Evolutionary conservation across 2,888 invertebrate species (phyloP).

Genomic region (Escarpia spicata): DNA sequence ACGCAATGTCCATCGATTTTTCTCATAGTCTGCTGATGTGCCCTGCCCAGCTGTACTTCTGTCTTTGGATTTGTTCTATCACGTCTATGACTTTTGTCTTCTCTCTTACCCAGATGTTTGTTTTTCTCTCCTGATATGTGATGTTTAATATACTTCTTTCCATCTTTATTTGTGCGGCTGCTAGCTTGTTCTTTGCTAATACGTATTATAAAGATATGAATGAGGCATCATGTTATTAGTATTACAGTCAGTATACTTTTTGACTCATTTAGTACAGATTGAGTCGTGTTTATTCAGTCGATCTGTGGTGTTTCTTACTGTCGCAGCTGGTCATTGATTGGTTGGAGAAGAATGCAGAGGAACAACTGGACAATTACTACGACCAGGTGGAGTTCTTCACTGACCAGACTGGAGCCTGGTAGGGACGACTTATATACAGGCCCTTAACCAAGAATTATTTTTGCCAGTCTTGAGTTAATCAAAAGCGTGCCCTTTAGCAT

Average conservation of each 20-base stretch:
- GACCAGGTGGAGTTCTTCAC: conserved; percentile 78
- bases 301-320: background rate
- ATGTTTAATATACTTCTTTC: too few relatives aligned
- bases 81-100: too few relatives aligned
- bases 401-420: conserved; percentile 83
- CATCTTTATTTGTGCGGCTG: too few relatives aligned
- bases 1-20: too few relatives aligned
- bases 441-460: too few relatives aligned
- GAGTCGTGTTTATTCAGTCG: background rate
- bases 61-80: too few relatives aligned
- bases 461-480: too few relatives aligned
- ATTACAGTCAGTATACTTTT: background rate
- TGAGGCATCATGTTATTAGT: background rate
- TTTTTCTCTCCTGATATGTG: too few relatives aligned
- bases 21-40: too few relatives aligned
- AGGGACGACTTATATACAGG: conserved; percentile 36
- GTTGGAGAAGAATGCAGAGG: conserved; percentile 84
- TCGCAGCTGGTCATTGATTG: conserved; percentile 88
- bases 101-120: too few relatives aligned
- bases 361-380: conserved; percentile 66
- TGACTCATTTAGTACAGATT: background rate
- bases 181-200: background rate
- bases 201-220: background rate
- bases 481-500: too few relatives aligned
- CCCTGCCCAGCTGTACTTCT: too few relatives aligned